Evolutionary conservation across 2,888 invertebrate species (phyloP), one percentile per base, ranked within the genome.

Genomic region (Sesamia inferens): DNA sequence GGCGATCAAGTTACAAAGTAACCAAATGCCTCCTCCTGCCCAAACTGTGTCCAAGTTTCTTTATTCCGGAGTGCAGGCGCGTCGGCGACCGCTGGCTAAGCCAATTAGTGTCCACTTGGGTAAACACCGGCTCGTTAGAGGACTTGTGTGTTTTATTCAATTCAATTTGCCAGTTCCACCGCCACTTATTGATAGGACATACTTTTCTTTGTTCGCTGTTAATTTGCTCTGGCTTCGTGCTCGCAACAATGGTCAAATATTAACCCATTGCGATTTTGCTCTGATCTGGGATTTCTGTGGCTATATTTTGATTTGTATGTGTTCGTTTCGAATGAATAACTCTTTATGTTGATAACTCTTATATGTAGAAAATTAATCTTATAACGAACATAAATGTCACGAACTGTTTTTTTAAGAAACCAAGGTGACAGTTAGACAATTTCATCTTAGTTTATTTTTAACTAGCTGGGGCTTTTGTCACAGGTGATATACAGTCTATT

Each of bases 31-130:
- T 77, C 67, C 86, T 89, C 92, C 92, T 78, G 72, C 83, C 86
- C 81, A 86, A 82, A 87, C 72, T 82, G 80, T 76, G 86, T 85
- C 82, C 82, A 82, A 84, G 81, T 88, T 88, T 89, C 86, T 82
- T 85, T 87, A 85, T 77, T 79, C 87, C 83, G 58, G 70, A 62
- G 80, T 81, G 70, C 74, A 74, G 70, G 87, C 85, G 89, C 89
- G 88, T 89, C 88, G 93, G 91, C 94, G 94, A 94, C 95, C 95
- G 93, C 92, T 91, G 94, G 95, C 95, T 95, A 95, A 96, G 94
- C 95, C 96, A 96, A 95, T 96, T 96, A 96, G 94, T 95, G 95
- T 95, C 94, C 95, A 95, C 96, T 96, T 95, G 94, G 94, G 95
- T 94, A 95, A 96, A 96, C 95, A 96, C 91, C 92, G 94, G 93